Base-by-base conservation (phyloP, 2,113 vertebrate species). In the Camelus dromedarius region DNA sequence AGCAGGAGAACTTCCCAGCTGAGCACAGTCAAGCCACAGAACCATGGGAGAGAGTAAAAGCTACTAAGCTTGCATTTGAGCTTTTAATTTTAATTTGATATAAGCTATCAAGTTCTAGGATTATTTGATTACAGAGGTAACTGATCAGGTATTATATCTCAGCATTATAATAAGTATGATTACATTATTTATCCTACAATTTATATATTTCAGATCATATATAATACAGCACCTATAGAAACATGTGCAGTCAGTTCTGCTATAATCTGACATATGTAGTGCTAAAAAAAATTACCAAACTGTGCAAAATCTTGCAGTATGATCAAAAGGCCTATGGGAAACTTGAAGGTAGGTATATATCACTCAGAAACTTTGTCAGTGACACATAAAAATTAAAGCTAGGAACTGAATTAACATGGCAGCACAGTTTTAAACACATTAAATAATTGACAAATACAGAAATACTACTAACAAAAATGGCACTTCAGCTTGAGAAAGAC, bases 321-420 rank as follows among this genome's bases (percentile, higher is more conserved):
- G n/a, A 66, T 9, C 30, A 48, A 3, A 77, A 24, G 14, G 22
- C 10, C 35, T 28, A 16, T 2, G 11, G 38, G 32, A 66, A 89
- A 28, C 0, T 7, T 18, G 5, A 0, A 42, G 22, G 42, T 82
- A 46, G 6, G 20, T 1, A 3, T 8, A 30, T 0, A 30, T 46
- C 19, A 46, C 7, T 80, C 10, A 64, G 69, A 86, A 90, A 38
- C 11, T 88, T 87, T 67, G 15, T 19, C 42, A 28, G 3, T 26
- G 7, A 56, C 9, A 66, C 35, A 38, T 32, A 62, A 19, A 79
- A 89, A n/a, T 8, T 58, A 54, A 62, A 73, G 10, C 32, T n/a
- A 46, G 9, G 42, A 75, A 62, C 11, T 4, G 64, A 89, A 6
- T 42, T 35, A 42, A 73, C 18, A 38, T 1, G 26, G 4, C 46